Base-by-base conservation (phyloP, 2,888 invertebrate species). In the Epirrita christyi region DNA sequence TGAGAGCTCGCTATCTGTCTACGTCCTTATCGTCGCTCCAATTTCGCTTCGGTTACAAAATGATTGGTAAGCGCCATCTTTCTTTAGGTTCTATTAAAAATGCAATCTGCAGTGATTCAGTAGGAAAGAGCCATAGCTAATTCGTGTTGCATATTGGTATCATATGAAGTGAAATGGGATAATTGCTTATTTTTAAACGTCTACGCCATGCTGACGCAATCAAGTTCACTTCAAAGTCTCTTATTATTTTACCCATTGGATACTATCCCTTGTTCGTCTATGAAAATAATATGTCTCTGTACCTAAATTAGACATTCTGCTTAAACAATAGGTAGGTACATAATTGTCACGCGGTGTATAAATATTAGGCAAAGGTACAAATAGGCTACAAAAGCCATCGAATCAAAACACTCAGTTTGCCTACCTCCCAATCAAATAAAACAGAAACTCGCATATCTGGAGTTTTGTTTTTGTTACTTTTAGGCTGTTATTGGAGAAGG, bases 21-120 rank as follows among this genome's bases (percentile, higher is more conserved):
- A 71, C 75, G 81, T 83, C 81, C 83, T 87, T 88, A 86, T 86
- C 85, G 80, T 58, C 56, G 67, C 71, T 73, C 70, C 75, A 76
- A 81, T 79, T 80, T 80, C 70, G 76, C 72, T 74, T 63, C 59
- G 64, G 59, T 63, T 65, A 57, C 60, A 73, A 79, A 75, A 78
- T 78, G 73, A 76, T 72, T 67, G 71, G 70, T 71, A 66, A 45
- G 41, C 60, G 54, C 66, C 52, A 71, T 75, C 60, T 59, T 61
- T 67, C 61, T 67, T 61, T 66, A 55, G 48, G 46, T 52, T 55
- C 54, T 48, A 68, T 65, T 66, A 55, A 40, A 21, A 55, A 64
- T 67, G 66, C 59, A 58, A 58, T 58, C 48, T 57, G 55, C 57
- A 59, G 37, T 34, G 32, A 59, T 40, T 47, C 38, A 21, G 4